phyloP scores from a whole-genome alignment of 92 coral and sea anemone species.

The Siderastrea siderea region DNA sequence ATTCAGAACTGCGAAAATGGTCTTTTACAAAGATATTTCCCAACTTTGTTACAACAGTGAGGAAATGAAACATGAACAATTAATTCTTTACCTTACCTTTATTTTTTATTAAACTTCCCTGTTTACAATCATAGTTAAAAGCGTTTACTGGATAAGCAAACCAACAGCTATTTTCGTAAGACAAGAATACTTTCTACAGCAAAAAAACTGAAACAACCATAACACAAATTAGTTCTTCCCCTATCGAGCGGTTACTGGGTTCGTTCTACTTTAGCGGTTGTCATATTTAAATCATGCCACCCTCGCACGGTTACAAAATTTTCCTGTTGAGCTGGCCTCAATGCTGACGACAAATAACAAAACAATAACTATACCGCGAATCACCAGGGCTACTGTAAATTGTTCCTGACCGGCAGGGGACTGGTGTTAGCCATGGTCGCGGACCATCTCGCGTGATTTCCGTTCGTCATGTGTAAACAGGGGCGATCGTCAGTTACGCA shows the following conservation, averaged over 20 bases:
- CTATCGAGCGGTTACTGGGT: too few relatives aligned
- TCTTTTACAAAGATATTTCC: too few relatives aligned
- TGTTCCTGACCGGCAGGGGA: constrained; percentile 56
- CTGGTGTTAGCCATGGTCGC: constrained; percentile 19
- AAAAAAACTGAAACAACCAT: background rate
- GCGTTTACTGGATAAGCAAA: background rate
- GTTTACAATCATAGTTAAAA: constrained; percentile 15
- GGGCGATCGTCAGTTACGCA: too few relatives aligned
- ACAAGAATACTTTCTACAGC: background rate
- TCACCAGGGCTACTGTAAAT: background rate
- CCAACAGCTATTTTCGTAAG: background rate
- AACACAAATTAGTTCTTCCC: background rate
- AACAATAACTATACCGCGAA: background rate
- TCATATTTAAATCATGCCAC: too few relatives aligned
- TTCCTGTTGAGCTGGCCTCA: background rate
- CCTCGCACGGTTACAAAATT: too few relatives aligned
- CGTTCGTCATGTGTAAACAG: background rate
- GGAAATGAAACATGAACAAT: too few relatives aligned
- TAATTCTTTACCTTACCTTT: background rate
- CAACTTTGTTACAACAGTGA: too few relatives aligned
- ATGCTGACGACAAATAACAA: background rate
- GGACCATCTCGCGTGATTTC: constrained; percentile 28
- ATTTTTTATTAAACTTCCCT: constrained; percentile 6
- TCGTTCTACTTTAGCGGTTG: too few relatives aligned
- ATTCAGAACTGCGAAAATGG: too few relatives aligned